phyloP scores from a whole-genome alignment of 30 jellyfish, hydroid and myxozoan genomes.

The Aurelia aurita region DNA sequence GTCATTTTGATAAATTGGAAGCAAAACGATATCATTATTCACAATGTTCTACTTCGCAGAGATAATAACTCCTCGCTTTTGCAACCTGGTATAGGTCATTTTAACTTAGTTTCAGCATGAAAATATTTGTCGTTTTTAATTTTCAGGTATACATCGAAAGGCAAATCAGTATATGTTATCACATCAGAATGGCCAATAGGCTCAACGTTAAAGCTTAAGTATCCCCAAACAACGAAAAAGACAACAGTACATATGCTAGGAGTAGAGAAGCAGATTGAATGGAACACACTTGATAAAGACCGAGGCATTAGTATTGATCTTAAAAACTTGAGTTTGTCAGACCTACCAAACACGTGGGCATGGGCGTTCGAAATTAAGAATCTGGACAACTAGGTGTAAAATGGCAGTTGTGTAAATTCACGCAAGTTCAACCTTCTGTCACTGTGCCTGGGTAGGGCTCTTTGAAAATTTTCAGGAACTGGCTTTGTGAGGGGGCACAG shows the following conservation, averaged over 20 bases:
- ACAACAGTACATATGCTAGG: conserved; percentile 77
- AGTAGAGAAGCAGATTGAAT: conserved; percentile 22
- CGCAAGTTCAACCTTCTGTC: not conserved
- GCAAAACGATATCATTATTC: no score
- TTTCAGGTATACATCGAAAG: conserved; percentile 76
- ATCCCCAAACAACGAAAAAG: conserved; percentile 51
- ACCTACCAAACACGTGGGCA: conserved; percentile 58
- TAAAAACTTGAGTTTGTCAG: conserved; percentile 25
- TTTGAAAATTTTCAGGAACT: no score
- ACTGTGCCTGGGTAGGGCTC: not conserved
- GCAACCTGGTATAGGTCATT: no score
- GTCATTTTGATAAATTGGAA: no score
- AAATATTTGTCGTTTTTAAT: not conserved
- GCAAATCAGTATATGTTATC: conserved; percentile 68
- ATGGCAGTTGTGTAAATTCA: not conserved
- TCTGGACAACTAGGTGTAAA: not conserved
- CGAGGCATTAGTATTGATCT: conserved; percentile 60
- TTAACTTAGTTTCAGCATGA: not conserved
- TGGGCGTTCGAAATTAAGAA: conserved; percentile 60
- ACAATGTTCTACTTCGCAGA: no score
- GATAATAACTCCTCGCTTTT: no score
- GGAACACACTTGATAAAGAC: conserved; percentile 27
- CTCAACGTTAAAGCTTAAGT: conserved; percentile 31
- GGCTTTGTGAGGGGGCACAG: no score
- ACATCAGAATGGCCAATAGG: conserved; percentile 75